A percentile compares a stretch with the other conserved stretches of the same genome.
Evolutionary conservation across 1,140 invertebrate species (phyloP).

Genomic region (Calosoma granatense): DNA sequence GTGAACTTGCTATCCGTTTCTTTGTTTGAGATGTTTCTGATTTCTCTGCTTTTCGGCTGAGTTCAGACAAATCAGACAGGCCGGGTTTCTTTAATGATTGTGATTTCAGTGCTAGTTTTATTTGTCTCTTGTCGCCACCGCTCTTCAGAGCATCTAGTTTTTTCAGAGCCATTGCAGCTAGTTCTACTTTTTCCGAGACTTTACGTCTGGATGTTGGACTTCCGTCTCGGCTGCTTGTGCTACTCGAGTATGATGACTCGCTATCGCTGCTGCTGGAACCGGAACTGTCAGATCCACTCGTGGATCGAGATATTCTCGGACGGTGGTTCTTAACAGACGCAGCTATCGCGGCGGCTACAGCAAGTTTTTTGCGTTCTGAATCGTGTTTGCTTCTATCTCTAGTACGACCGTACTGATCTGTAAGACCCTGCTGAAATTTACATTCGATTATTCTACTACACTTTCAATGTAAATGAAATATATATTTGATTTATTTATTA

Average conservation of each 20-base stretch:
- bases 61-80: slow-evolving; percentile 31
- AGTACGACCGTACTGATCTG: slow-evolving; percentile 25
- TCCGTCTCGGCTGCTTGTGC: slow-evolving; percentile 33
- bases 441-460: too few relatives aligned
- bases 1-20: slow-evolving; percentile 40
- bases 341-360: slow-evolving; percentile 29
- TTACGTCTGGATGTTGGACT: slow-evolving; percentile 31
- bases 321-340: slow-evolving; percentile 26
- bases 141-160: slow-evolving; percentile 41
- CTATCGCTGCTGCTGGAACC: slow-evolving; percentile 39
- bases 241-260: slow-evolving; percentile 33
- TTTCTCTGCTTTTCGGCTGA: slow-evolving; percentile 37
- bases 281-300: slow-evolving; percentile 38
- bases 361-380: slow-evolving; percentile 26
- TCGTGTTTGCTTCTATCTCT: background rate
- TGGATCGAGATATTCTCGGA: slow-evolving; percentile 34
- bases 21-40: slow-evolving; percentile 38
- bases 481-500: too few relatives aligned
- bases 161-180: slow-evolving; percentile 21
- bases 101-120: slow-evolving; percentile 56
- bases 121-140: slow-evolving; percentile 50
- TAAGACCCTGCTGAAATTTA: slow-evolving; percentile 10
- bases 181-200: slow-evolving; percentile 31
- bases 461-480: too few relatives aligned
- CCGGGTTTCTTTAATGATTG: slow-evolving; percentile 24